Base-by-base conservation (phyloP, 2,797 vertebrate species). In the Gephyroberyx darwinii region DNA sequence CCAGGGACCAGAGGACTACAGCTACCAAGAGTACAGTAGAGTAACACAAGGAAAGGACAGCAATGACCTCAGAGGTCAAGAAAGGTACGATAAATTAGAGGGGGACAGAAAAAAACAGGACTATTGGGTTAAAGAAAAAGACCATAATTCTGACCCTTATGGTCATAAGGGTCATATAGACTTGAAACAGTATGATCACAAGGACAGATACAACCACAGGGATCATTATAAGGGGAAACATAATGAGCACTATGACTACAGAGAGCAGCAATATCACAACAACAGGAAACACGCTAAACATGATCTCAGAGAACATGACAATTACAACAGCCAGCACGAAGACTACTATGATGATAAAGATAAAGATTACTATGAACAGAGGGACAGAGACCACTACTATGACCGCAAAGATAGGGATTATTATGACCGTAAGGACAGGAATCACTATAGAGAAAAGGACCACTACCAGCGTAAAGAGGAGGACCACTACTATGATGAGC, bases 1-100 rank as follows among this genome's bases (percentile, higher is more conserved):
- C 78, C 91, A 93, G 74, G 92, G 91, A 1, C 90, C 85, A 0
- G 91, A 92, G 69, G 89, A 92, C 74, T 31, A 86, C 69, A 77
- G 68, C 75, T 75, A 83, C 2, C 87, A 85, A 30, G 82, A 84
- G 30, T 77, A 81, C 60, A 77, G 61, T 67, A 84, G 79, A 65
- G 82, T 82, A 55, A 69, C 81, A 20, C 76, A 74, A 78, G 85
- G 86, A 80, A 70, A 60, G 65, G 78, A 79, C 66, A 71, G 56
- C 35, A 71, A 12, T 50, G 78, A 84, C 68, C 74, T 70, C 43
- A 85, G 85, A 67, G 74, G 80, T 71, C 78, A 71, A 30, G 90
- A 93, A 9, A 64, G 65, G 64, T 86, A 90, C 69, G 43, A 30
- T 31, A 71, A 52, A 67, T 17, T 50, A 4, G 85, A 83, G 0